Percentiles rank a stretch among this genome's conserved stretches.
These are phyloP conservation scores for Oikopleura vanhoeffeni DNA, from an alignment of 23 tunicate species.

Conservation along the genomic window DNA sequence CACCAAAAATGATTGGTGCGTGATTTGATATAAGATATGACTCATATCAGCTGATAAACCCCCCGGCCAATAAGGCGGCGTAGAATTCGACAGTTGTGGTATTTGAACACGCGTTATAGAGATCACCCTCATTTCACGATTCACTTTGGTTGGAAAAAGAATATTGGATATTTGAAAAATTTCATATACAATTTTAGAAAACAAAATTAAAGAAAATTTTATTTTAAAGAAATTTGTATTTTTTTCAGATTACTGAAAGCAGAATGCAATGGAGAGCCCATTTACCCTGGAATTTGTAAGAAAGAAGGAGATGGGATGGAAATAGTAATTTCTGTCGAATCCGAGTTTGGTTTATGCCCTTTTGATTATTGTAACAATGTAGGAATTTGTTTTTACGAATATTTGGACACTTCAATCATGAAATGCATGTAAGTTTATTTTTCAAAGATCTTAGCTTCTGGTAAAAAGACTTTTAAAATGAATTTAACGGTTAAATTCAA, in stretches of 20 bases:
- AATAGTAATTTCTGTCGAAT: constrained; percentile 5
- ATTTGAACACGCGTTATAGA: not conserved
- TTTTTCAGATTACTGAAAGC: not conserved
- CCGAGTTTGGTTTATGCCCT: not conserved
- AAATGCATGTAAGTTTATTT: constrained; percentile 15
- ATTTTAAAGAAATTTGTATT: not conserved
- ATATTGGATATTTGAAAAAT: too few relatives aligned
- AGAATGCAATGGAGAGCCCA: not conserved
- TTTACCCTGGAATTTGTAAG: not conserved
- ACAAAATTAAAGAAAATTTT: not conserved
- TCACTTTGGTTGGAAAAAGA: too few relatives aligned
- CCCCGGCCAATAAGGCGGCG: too few relatives aligned
- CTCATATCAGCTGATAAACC: too few relatives aligned
- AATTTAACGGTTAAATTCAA: too few relatives aligned
- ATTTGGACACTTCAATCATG: not conserved
- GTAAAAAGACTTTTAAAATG: too few relatives aligned
- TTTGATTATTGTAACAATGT: not conserved
- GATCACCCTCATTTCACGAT: not conserved
- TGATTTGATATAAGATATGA: not conserved
- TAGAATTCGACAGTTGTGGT: too few relatives aligned
- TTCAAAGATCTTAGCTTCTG: too few relatives aligned
- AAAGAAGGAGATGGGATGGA: not conserved
- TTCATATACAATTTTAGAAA: too few relatives aligned
- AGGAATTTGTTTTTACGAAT: constrained; percentile 2
- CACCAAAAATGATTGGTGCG: too few relatives aligned